These are phyloP conservation scores for Drosophila asahinai DNA, from an alignment of 1,140 invertebrate genomes.

Conservation along the genomic window DNA sequence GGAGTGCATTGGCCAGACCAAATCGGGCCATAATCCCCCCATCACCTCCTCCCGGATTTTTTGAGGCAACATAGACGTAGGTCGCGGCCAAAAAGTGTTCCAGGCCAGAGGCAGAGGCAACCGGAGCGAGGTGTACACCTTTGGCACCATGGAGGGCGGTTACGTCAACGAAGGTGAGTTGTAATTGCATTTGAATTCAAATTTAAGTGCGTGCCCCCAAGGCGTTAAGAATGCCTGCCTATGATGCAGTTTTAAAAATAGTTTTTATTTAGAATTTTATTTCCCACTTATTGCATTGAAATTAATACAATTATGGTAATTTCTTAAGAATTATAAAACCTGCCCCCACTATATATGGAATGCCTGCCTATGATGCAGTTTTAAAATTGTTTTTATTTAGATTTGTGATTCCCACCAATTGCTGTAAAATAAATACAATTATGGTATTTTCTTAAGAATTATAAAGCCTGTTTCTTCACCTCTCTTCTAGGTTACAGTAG, in stretches of 20 bases:
- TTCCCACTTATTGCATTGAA: neutral
- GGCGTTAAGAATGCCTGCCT: conserved; percentile 13
- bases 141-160: conserved; percentile 84
- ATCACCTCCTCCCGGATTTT: conserved; percentile 15
- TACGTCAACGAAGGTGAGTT: conserved; percentile 84
- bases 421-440: neutral
- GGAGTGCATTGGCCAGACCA: conserved; percentile 63
- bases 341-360: neutral
- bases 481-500: neutral
- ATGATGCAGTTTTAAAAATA: conserved; percentile 7
- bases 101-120: conserved; percentile 55
- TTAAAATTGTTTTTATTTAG: neutral
- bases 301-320: no score
- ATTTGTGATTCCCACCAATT: neutral
- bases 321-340: neutral
- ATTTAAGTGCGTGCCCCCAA: conserved; percentile 7
- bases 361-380: neutral
- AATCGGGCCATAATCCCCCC: conserved; percentile 11
- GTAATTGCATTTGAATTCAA: conserved; percentile 3
- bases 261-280: neutral
- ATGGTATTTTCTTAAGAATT: neutral
- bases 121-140: conserved; percentile 83
- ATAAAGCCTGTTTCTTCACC: no score
- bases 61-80: conserved; percentile 56
- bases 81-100: conserved; percentile 78